Base-by-base conservation (phyloP, 1,140 invertebrate genomes). In the Papilio glaucus region DNA sequence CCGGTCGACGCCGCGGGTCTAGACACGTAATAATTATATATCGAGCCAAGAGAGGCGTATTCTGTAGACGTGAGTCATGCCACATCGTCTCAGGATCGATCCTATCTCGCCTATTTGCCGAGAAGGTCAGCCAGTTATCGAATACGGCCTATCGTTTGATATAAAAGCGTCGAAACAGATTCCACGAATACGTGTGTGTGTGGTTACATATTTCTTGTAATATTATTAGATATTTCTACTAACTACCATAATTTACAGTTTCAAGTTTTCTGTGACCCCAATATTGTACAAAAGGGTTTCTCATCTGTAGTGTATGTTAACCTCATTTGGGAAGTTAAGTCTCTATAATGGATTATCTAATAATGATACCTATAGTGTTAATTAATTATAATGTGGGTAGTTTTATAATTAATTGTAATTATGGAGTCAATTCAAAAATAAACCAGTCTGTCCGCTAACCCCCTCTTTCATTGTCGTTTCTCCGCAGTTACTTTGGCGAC, bases 1-100 rank as follows among this genome's bases (percentile, higher is more conserved):
- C 90, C 77, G 78, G 74, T 79, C 82, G 90, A 82, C 90, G 90
- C 88, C 88, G 77, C 76, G 78, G 83, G 88, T 90, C 90, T 88
- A 92, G 90, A 92, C 89, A 84, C 80, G 85, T 85, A 86, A 90
- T 88, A 85, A 90, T 91, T 90, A 89, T 88, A 91, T 82, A 86
- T 83, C 81, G 84, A 88, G 88, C 87, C 88, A 89, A 87, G 83
- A 85, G 80, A 86, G 86, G 85, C 84, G 77, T 79, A 82, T 85
- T 78, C 82, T 82, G 81, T 80, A 79, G 79, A 85, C 81, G 83
- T 92, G 90, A 90, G 76, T 92, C 88, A 91, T 78, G 82, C 85
- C 80, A 87, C 86, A 85, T 86, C 78, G 84, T 88, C 84, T 85
- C 77, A 77, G 75, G 82, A 90, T 90, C 85, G 90, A 89, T 91